phyloP scores from a whole-genome alignment of 2,888 invertebrate genomes.

The Cyaniris semiargus region DNA sequence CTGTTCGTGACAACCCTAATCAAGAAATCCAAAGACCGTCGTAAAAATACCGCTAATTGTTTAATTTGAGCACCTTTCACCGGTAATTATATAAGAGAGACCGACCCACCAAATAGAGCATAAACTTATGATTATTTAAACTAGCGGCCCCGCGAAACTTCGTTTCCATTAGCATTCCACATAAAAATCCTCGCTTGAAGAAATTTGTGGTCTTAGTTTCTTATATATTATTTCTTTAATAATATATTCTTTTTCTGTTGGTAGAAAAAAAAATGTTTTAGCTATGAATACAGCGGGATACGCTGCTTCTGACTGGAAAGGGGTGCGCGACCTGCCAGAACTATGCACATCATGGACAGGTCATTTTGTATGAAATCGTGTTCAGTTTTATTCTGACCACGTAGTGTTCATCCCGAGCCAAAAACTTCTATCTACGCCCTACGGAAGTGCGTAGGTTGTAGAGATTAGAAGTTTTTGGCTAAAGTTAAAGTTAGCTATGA shows the following conservation, averaged over 20 bases:
- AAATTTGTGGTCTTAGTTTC: neutral
- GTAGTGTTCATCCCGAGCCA: neutral
- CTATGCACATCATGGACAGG: too few relatives aligned
- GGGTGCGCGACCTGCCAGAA: neutral
- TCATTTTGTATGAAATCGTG: too few relatives aligned
- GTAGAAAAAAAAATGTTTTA: neutral
- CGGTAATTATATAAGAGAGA: constrained; percentile 36
- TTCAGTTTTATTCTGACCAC: too few relatives aligned
- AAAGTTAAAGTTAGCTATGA: too few relatives aligned
- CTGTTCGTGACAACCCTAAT: neutral
- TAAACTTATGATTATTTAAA: constrained; percentile 24
- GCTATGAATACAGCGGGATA: neutral
- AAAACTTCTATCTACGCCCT: neutral
- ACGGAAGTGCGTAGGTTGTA: too few relatives aligned
- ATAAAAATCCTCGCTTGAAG: neutral
- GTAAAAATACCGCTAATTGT: constrained; percentile 33
- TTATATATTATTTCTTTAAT: neutral
- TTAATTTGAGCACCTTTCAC: constrained; percentile 38
- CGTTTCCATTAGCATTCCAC: neutral
- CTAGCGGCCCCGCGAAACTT: neutral
- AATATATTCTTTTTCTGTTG: too few relatives aligned
- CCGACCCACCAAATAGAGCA: constrained; percentile 35
- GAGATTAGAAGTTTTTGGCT: too few relatives aligned
- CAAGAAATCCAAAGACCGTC: constrained; percentile 25
- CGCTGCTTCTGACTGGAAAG: too few relatives aligned